Evolutionary conservation across 2,888 invertebrate genomes (phyloP), one percentile per base, ranked within the genome.

Genomic region (Erebia palarica): DNA sequence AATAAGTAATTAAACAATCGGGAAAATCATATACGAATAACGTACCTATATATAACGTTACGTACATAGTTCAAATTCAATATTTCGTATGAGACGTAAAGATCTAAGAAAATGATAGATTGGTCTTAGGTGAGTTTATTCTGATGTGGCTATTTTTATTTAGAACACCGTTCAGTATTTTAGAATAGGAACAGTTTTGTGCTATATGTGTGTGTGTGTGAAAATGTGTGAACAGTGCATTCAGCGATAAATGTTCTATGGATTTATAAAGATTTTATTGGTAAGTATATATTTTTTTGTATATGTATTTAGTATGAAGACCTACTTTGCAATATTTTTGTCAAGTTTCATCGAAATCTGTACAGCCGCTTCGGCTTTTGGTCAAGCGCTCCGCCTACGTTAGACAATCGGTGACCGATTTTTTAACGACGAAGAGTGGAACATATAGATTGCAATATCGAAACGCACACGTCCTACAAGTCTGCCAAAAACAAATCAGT

Each of bases 161-260:
- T 36, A 85, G 83, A 47, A 27, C 70, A 73, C 14, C 14, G 63
- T 47, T 73, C 8, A 42, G 73, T 74, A 72, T 67, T 66, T 70
- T 59, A 47, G 36, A 55, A 21, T 55, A 36, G 36, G 36, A 36
- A 49, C 49, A 21, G 42, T 44, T 57, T 18, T 66, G 66, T 66
- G 66, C 1, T 57, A 18, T 13, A 13, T 63, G 21, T 21, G 8
- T 44, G 69, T 73, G 79, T 78, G 81, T 78, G 89, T 88, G 87
- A 86, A 83, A 82, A 91, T 91, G 91, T 91, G 91, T 87, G 91
- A 90, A 71, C 84, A 87, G 87, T 91, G 91, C 78, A 82, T 86
- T 65, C 90, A 89, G 76, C 88, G 91, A 76, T 91, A 81, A 47
- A 14, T 55, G 82, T 73, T 79, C 74, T 68, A 74, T 74, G 76